A percentile compares a stretch with the other conserved stretches of the same genome.
Evolutionary conservation across 2,888 invertebrate genomes (phyloP).

Genomic region (Polydrusus pterygomalis): DNA sequence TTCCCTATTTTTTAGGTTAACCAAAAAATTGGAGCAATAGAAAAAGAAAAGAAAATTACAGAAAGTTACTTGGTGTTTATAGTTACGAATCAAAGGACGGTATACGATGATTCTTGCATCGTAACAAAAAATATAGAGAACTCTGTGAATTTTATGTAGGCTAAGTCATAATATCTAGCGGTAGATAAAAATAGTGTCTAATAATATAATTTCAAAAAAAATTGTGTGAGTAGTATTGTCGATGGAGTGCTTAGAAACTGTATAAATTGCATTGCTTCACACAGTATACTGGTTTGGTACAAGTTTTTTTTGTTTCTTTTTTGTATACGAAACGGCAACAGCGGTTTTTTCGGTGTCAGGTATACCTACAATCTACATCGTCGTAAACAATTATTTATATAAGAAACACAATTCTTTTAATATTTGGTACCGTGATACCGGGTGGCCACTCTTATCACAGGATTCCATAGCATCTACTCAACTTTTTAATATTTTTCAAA

Average conservation of each 20-base stretch:
- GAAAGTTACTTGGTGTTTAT: slow-evolving; percentile 59
- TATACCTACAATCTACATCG: too few species aligned
- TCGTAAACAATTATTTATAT: too few species aligned
- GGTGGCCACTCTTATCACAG: too few species aligned
- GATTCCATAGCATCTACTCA: too few species aligned
- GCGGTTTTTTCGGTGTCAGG: slow-evolving; percentile 6
- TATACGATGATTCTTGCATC: slow-evolving; percentile 35
- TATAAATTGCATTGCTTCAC: slow-evolving; percentile 59
- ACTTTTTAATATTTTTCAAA: too few species aligned
- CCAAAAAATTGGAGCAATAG: slow-evolving; percentile 53
- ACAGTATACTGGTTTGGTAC: slow-evolving; percentile 39
- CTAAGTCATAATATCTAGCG: slow-evolving; percentile 70
- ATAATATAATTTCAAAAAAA: slow-evolving; percentile 69
- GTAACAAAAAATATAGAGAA: slow-evolving; percentile 59
- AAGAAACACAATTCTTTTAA: too few species aligned
- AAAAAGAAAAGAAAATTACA: slow-evolving; percentile 38
- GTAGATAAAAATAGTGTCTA: slow-evolving; percentile 71
- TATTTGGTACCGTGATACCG: too few species aligned
- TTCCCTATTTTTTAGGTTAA: slow-evolving; percentile 45
- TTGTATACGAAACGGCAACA: not conserved
- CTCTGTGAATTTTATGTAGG: slow-evolving; percentile 69
- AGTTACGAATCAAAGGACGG: slow-evolving; percentile 58
- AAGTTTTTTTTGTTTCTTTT: slow-evolving; percentile 12
- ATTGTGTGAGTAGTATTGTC: slow-evolving; percentile 71
- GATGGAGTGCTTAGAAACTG: slow-evolving; percentile 69